Evolutionary conservation across 2,113 vertebrate genomes (phyloP).

Genomic region (Gnathonemus longibarbis): DNA sequence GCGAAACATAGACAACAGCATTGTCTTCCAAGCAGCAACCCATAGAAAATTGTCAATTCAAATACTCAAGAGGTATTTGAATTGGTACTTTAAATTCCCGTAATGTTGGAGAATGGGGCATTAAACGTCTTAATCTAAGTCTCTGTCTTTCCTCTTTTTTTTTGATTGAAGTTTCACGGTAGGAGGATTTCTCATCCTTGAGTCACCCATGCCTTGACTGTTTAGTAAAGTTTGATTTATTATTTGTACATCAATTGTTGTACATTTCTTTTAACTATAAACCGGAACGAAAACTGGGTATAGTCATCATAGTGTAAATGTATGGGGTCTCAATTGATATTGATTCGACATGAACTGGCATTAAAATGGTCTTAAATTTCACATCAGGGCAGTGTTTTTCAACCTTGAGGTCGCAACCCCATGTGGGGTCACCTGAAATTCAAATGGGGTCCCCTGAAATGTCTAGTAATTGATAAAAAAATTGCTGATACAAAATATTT

Average conservation of each 20-base stretch:
- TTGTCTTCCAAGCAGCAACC: background rate
- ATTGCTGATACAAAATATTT: no score
- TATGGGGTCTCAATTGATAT: background rate
- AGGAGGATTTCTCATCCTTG: background rate
- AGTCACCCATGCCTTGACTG: background rate
- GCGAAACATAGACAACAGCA: background rate
- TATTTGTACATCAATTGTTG: background rate
- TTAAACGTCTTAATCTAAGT: no score
- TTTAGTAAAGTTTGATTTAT: background rate
- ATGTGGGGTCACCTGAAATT: no score
- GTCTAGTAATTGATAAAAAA: no score
- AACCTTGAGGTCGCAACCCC: no score
- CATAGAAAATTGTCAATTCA: background rate
- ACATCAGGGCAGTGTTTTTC: background rate
- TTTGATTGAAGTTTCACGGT: background rate
- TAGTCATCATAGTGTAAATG: background rate
- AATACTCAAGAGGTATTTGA: background rate
- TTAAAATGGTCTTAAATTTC: background rate
- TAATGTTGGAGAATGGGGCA: background rate
- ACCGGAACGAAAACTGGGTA: background rate
- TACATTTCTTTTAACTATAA: background rate
- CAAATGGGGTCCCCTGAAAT: no score
- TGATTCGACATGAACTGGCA: background rate
- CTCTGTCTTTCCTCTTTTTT: no score
- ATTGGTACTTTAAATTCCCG: background rate